phyloP scores from a whole-genome alignment of 2,797 vertebrate genomes.

The Neopelma chrysocephalum region DNA sequence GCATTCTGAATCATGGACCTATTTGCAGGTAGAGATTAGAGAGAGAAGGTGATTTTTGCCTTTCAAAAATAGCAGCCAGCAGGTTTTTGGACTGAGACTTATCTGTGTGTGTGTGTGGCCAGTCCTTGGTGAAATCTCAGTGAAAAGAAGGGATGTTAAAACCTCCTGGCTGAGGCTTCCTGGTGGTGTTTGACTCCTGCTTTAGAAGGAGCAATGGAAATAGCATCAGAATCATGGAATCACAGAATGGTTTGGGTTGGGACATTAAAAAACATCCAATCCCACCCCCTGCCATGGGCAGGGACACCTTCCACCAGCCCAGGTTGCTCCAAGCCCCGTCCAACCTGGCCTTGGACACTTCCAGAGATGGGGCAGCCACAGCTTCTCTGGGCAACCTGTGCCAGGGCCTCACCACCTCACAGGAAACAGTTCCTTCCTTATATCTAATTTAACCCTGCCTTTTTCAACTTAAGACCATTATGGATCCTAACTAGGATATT shows the following conservation, averaged over 20 bases:
- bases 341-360: not conserved
- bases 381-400: not conserved
- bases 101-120: not conserved
- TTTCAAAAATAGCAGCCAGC: not conserved
- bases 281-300: not conserved
- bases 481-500: not conserved
- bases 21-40: not conserved
- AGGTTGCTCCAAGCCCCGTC: not conserved
- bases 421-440: not conserved
- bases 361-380: not conserved
- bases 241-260: not conserved
- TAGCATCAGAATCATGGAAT: not conserved
- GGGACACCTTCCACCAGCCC: not conserved
- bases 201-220: not conserved
- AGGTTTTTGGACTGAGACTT: not conserved
- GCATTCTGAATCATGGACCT: constrained; percentile 1
- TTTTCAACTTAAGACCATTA: not conserved
- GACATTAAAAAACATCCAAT: not conserved
- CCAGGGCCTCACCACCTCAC: not conserved
- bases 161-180: not conserved
- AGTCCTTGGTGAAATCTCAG: not conserved
- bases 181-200: not conserved
- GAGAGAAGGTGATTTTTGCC: not conserved
- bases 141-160: not conserved
- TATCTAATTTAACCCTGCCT: not conserved